Evolutionary conservation across 2,888 invertebrate genomes (phyloP), one percentile per base, ranked within the genome.

Genomic region (Monoplex corrugatus): DNA sequence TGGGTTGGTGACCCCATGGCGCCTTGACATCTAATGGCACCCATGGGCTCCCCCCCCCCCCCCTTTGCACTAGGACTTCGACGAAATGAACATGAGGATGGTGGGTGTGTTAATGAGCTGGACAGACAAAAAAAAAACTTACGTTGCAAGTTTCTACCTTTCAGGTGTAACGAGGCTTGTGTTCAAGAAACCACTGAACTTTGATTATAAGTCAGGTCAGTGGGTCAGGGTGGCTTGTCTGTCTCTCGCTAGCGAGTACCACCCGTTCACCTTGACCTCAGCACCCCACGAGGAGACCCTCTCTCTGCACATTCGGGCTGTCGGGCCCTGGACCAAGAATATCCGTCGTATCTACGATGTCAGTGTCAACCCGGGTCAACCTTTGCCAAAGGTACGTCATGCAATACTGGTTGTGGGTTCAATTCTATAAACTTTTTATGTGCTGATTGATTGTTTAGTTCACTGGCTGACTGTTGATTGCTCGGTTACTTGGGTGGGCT

Each of bases 241-340:
- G 75, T 96, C 94, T 13, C 95, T 97, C 90, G 97, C 97, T 90
- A 92, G 95, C 8, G 97, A 97, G 94, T 97, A 96, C 94, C 97
- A 97, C 95, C 97, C 97, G 0, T 97, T 97, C 93, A 97, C 97
- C 0, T 93, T 97, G 91, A 97, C 97, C 8, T 97, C 97, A 0
- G 97, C 97, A n/a, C 97, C 97, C 0, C 96, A 97, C 93, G 97
- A 97, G 94, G 95, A 96, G 50, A 96, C 96, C 91, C 95, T 97
- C 84, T 96, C 96, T 32, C 95, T 97, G 16, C 97, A 97, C 94
- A 97, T 97, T 90, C 95, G 97, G 92, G 96, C 97, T 82, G 97
- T 97, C 44, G 97, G 97, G 16, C 97, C 97, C 0, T 97, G 97
- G 97, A 97, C 97, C 0, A 96, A 94, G 72, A 97, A 97, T 92